Evolutionary conservation across 2,113 vertebrate genomes (phyloP).

Genomic region (Pedetes capensis): DNA sequence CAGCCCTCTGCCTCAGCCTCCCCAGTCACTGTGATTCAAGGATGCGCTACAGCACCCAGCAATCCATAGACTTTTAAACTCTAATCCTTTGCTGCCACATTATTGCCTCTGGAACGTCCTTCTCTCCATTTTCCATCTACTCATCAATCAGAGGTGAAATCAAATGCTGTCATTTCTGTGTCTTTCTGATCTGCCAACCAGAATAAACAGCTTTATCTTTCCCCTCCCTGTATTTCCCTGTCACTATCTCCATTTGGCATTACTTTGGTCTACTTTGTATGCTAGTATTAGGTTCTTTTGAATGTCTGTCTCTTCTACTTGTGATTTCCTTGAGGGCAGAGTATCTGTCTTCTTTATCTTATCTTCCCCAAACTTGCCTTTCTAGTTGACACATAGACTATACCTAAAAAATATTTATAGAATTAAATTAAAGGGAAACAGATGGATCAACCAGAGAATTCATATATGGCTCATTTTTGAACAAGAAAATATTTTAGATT

Average conservation of each 20-base stretch:
- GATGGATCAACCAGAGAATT: background rate
- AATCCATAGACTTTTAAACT: background rate
- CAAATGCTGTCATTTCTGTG: background rate
- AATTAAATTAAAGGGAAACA: conserved; percentile 23
- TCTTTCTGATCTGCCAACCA: conserved; percentile 31
- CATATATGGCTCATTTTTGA: conserved; percentile 12
- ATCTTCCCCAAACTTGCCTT: background rate
- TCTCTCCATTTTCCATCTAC: background rate
- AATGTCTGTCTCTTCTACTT: background rate
- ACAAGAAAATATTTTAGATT: background rate
- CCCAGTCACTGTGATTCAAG: no score
- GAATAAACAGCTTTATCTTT: background rate
- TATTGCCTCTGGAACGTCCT: background rate
- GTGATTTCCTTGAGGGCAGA: background rate
- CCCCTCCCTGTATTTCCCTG: background rate
- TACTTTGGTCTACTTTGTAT: background rate
- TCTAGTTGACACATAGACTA: background rate
- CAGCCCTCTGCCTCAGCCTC: no score
- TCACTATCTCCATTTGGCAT: background rate
- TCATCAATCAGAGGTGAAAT: conserved; percentile 31
- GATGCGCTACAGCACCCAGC: no score
- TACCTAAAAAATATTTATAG: background rate
- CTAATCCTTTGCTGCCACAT: background rate
- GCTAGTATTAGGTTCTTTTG: background rate
- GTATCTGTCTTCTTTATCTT: background rate